Conservation (phyloP, 2,113 vertebrate species). For the Felis chaus region DNA sequence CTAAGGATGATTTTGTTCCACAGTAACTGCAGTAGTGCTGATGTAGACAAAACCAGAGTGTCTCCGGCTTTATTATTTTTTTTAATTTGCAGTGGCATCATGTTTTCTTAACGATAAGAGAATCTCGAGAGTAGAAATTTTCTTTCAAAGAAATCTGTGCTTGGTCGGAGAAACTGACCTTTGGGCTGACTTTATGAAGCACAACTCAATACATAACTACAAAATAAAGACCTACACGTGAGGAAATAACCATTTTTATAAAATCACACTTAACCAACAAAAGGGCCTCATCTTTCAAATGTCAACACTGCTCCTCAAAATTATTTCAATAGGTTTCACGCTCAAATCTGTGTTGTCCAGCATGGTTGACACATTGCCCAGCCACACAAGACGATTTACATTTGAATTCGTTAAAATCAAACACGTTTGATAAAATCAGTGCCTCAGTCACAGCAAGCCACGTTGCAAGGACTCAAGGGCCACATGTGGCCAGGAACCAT, state of each 20-base stretch:
- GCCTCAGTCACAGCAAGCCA: not conserved
- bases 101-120: not conserved
- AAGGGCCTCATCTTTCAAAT: not conserved
- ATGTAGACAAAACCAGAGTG: not conserved
- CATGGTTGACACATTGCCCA: not conserved
- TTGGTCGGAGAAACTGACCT: conserved; percentile 5
- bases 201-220: not conserved
- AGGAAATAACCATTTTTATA: not conserved
- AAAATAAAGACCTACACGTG: not conserved
- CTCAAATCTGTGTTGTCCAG: not conserved
- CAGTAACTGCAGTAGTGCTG: not conserved
- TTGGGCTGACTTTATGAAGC: not conserved
- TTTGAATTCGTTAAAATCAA: not conserved
- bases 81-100: not conserved
- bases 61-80: not conserved
- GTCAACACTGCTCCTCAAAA: not conserved
- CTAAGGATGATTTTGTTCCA: not conserved
- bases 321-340: not conserved
- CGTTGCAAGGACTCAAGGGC: not conserved
- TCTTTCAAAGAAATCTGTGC: not conserved
- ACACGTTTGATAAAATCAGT: not conserved
- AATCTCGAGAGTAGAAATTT: not conserved
- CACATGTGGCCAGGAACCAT: not conserved
- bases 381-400: not conserved
- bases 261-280: not conserved